phyloP scores from a whole-genome alignment of 2,113 vertebrate genomes.

The Nothocercus julius region DNA sequence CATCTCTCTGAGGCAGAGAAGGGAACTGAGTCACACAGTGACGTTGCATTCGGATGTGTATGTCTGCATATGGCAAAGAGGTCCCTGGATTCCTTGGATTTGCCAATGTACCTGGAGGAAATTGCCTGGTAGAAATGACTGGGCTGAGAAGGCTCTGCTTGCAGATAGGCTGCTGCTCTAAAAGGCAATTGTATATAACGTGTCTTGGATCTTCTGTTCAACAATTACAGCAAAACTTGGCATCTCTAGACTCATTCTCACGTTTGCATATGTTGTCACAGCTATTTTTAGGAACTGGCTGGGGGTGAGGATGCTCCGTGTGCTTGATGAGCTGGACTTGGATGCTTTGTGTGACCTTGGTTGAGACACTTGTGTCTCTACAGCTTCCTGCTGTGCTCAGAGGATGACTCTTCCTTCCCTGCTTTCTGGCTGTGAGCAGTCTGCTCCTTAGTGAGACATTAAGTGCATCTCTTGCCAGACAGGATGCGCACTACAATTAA shows the following conservation, averaged over 20 bases:
- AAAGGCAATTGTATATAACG: rapidly evolving
- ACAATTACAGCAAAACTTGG: not conserved
- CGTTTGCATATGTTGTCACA: rapidly evolving
- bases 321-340: not conserved
- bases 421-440: not conserved
- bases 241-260: not conserved
- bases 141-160: not conserved
- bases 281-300: not conserved
- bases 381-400: not conserved
- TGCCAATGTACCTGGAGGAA: not conserved
- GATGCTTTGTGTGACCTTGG: not conserved
- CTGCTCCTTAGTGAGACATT: not conserved
- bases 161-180: not conserved
- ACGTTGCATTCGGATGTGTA: not conserved
- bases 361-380: not conserved
- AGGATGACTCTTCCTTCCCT: not conserved
- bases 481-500: not conserved
- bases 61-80: not conserved
- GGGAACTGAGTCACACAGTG: not conserved
- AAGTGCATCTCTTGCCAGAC: not conserved
- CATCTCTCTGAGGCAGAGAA: rapidly evolving
- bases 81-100: not conserved
- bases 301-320: not conserved
- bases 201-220: not conserved
- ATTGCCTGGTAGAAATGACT: not conserved